Evolutionary conservation across 2,113 vertebrate species (phyloP), one percentile per base, ranked within the genome.

Genomic region (Chlorodrepanis virens): DNA sequence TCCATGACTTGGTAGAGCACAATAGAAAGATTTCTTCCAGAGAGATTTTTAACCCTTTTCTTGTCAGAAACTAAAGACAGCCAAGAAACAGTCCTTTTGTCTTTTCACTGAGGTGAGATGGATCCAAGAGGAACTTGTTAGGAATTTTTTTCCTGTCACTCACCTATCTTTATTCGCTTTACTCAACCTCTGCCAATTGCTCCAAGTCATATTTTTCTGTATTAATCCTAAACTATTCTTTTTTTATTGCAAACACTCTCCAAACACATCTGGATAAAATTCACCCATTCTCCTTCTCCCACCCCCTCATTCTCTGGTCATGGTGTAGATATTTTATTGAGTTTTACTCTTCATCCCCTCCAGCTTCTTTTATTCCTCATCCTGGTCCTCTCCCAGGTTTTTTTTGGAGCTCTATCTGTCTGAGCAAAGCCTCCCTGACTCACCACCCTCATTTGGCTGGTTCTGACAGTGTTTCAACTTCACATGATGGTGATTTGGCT

Each of bases 191-290:
- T 84, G 72, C 42, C 72, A 83, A 37, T 56, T 72, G 52, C 52
- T 89, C 23, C 81, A 64, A 57, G 65, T 60, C 49, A 60, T 56
- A 8, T 70, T 89, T 70, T 86, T 28, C 21, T 72, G 35, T 53
- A 63, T 54, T 77, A 83, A 67, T 81, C 39, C 37, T 63, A 72
- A 93, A 87, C 25, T 28, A 40, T 79, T 68, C 39, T 6, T 5
- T 40, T 87, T 81, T 94, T 82, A 81, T 87, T 91, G 31, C 8
- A 9, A 84, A 85, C 31, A 54, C 4, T 78, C 35, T 89, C 54
- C 56, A 82, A 75, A 76, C 35, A 89, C 56, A 89, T 79, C 65
- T 87, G 70, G 89, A 87, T 57, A 84, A 92, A 95, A 92, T 89
- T 84, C 40, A 57, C 17, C 28, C 35, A 64, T 56, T 74, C 24